These are phyloP conservation scores for Neopelma chrysocephalum DNA, from an alignment of 2,797 vertebrate species.

Conservation along the genomic window DNA sequence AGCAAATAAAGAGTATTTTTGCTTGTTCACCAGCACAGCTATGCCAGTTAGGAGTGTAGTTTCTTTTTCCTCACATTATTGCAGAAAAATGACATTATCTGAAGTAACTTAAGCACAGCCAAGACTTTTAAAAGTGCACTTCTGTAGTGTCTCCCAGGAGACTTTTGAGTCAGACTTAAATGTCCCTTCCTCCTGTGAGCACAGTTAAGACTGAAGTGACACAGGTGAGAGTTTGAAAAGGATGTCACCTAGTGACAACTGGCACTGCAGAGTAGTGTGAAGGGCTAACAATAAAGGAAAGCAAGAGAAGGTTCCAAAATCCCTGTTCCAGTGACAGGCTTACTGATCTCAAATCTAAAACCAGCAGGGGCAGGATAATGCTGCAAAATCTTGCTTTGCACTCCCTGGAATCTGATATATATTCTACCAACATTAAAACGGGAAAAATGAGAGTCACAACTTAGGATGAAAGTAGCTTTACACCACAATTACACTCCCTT, in stretches of 20 bases:
- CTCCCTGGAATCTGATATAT: not conserved
- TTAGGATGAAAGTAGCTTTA: not conserved
- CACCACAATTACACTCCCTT: not conserved
- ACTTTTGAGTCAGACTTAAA: not conserved
- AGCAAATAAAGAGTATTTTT: not conserved
- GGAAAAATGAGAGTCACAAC: not conserved
- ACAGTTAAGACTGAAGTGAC: not conserved
- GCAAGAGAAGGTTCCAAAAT: not conserved
- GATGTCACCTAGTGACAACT: not conserved
- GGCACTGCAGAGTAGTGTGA: not conserved
- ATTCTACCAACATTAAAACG: not conserved
- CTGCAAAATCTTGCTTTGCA: not conserved
- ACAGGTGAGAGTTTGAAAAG: not conserved
- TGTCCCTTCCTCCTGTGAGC: not conserved
- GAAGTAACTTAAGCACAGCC: not conserved
- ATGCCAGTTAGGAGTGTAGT: not conserved
- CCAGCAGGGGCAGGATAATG: not conserved
- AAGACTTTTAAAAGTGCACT: not conserved
- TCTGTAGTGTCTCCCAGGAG: not conserved
- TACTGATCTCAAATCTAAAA: not conserved
- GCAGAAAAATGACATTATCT: not conserved
- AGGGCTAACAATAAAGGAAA: not conserved
- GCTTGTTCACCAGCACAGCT: not conserved
- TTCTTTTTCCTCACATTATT: not conserved
- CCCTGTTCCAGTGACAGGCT: not conserved